phyloP scores from a whole-genome alignment of 2,113 vertebrate genomes.

The Centropus unirufus region DNA sequence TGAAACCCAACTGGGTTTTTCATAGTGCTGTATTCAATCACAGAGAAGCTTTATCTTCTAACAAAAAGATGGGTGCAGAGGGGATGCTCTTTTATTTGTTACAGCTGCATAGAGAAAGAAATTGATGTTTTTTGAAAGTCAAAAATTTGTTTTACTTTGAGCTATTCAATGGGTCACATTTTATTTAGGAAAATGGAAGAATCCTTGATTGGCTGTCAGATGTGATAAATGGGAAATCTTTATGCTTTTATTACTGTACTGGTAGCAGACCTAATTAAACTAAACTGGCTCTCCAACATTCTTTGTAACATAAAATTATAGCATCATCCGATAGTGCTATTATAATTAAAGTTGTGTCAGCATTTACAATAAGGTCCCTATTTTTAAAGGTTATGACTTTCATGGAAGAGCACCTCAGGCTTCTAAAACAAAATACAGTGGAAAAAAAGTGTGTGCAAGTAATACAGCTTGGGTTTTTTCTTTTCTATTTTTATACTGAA shows the following conservation, averaged over 20 bases:
- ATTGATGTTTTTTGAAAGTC: constrained; percentile 3
- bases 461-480: neutral
- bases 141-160: constrained; percentile 66
- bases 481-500: neutral
- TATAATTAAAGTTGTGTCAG: constrained; percentile 72
- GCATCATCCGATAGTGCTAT: constrained; percentile 42
- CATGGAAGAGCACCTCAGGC: constrained; percentile 28
- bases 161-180: constrained; percentile 72
- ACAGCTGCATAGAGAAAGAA: constrained; percentile 17
- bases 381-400: constrained; percentile 55
- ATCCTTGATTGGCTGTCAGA: constrained; percentile 80
- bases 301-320: constrained; percentile 74
- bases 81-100: neutral
- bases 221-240: constrained; percentile 83
- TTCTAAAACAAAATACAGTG: constrained; percentile 4
- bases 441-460: neutral
- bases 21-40: neutral
- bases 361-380: constrained; percentile 58
- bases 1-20: neutral
- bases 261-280: constrained; percentile 79
- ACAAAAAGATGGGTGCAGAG: neutral
- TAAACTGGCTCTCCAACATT: constrained; percentile 66
- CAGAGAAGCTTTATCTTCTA: neutral
- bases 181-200: constrained; percentile 75
- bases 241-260: constrained; percentile 79